phyloP scores from a whole-genome alignment of 1,140 invertebrate species.

The Aphelenchoides avenae region DNA sequence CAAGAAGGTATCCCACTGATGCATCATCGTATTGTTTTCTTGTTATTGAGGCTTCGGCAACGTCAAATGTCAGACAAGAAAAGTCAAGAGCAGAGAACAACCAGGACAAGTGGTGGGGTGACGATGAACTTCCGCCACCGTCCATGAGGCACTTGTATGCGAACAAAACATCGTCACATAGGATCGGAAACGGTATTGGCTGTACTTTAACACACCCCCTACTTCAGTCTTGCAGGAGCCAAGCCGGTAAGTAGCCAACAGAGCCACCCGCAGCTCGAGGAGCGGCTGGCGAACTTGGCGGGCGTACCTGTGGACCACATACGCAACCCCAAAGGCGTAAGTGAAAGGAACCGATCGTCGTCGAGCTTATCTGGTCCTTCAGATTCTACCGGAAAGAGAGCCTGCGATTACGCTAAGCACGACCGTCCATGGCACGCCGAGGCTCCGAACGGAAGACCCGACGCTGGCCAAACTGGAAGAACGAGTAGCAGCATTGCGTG shows the following conservation, averaged over 20 bases:
- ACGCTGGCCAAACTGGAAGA: constrained; percentile 13
- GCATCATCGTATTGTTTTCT: too few relatives aligned
- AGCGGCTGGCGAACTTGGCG: constrained; percentile 14
- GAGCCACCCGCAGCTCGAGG: constrained; percentile 3
- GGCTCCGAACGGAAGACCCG: too few relatives aligned
- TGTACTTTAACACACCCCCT: not conserved
- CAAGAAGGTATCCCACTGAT: constrained; percentile 2
- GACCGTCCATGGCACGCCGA: too few relatives aligned
- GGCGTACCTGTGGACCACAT: constrained; percentile 13
- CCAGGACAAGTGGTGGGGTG: constrained; percentile 19
- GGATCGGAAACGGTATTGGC: constrained; percentile 3
- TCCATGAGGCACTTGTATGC: constrained; percentile 15
- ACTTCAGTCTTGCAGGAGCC: too few relatives aligned
- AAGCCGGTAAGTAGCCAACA: not conserved
- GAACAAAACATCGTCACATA: not conserved
- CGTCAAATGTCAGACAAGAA: not conserved
- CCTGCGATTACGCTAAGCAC: constrained; percentile 9
- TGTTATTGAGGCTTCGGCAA: not conserved
- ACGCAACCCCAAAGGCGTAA: constrained; percentile 9
- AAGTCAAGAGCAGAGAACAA: constrained; percentile 1
- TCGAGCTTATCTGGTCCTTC: not conserved
- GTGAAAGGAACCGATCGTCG: constrained; percentile 5
- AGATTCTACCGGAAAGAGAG: not conserved
- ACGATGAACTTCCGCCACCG: constrained; percentile 19
- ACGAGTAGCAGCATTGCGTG: constrained; percentile 14